These are phyloP conservation scores for Antedon mediterranea DNA, from an alignment of 53 echinoderm and acorn worm species.

Conservation along the genomic window DNA sequence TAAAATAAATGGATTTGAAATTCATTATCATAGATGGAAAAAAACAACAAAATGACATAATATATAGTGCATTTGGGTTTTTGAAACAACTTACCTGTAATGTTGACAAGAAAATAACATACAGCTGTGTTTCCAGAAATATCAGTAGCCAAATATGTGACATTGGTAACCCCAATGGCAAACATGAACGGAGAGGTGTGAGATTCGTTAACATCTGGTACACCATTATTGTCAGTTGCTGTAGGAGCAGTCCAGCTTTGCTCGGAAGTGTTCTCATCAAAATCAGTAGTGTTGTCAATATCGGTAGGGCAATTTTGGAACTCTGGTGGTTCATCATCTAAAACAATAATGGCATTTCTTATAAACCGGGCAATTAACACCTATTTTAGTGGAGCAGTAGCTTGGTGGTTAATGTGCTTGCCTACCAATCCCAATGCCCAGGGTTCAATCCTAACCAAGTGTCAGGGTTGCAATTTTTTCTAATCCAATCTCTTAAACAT, in stretches of 20 bases:
- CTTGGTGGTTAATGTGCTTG: no score
- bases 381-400: no score
- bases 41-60: no score
- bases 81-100: not conserved
- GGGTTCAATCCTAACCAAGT: no score
- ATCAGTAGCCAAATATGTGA: not conserved
- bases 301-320: not conserved
- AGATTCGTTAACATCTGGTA: not conserved
- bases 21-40: no score
- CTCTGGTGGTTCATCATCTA: not conserved
- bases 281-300: not conserved
- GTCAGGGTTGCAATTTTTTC: no score
- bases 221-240: not conserved
- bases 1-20: no score
- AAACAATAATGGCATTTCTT: no score
- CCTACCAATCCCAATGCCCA: no score
- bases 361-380: no score
- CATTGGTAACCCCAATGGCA: not conserved
- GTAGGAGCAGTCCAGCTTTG: not conserved
- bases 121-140: not conserved
- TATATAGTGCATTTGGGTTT: no score
- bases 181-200: not conserved
- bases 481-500: no score
- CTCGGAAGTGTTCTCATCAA: not conserved
- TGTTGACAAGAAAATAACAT: not conserved